Evolutionary conservation across 2,888 invertebrate genomes (phyloP), one percentile per base, ranked within the genome.

Genomic region (Blastobasis lacticolella): DNA sequence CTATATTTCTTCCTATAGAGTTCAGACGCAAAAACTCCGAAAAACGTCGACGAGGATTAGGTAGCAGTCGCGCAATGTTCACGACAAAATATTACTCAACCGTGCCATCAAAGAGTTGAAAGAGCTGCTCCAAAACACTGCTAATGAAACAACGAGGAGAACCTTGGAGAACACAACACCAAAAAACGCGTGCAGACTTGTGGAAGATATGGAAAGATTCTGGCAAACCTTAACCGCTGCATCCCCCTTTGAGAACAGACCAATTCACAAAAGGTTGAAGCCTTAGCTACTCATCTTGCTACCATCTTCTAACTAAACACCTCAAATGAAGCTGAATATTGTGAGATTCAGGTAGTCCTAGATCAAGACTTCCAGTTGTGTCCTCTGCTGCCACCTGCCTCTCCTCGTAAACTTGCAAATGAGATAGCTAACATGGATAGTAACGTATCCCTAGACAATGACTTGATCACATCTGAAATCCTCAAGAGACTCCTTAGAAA

Each of bases 51-150:
- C 48, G 60, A 49, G 57, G 1, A 48, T 23, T 2, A 2, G 23
- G 23, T 23, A 2, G 23, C 23, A 23, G 23, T 23, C 23, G 50
- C 38, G 43, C 47, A 3, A 62, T 60, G 61, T 60, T 62, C 8
- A 3, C 6, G 58, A 58, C 40, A 58, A 58, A 51, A 52, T 40
- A 8, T 46, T 40, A 5, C 47, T 55, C 5, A 60, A 62, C 37
- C 51, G 43, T 4, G 42, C 45, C 4, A 38, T 41, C 4, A 49
- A 45, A 38, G 43, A 54, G 6, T 48, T 60, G 0, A 59, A 58
- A 50, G 6, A 38, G 4, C 36, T 49, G 23, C 49, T 57, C 37
- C 37, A 10, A 23, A 51, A 53, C 9, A n/a, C 37, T 3, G n/a
- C 44, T 23, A 51, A 54, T 23, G 7, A 7, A 5, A 9, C 45